Evolutionary conservation across 2,113 vertebrate species (phyloP).

Genomic region (Ailurus styani): DNA sequence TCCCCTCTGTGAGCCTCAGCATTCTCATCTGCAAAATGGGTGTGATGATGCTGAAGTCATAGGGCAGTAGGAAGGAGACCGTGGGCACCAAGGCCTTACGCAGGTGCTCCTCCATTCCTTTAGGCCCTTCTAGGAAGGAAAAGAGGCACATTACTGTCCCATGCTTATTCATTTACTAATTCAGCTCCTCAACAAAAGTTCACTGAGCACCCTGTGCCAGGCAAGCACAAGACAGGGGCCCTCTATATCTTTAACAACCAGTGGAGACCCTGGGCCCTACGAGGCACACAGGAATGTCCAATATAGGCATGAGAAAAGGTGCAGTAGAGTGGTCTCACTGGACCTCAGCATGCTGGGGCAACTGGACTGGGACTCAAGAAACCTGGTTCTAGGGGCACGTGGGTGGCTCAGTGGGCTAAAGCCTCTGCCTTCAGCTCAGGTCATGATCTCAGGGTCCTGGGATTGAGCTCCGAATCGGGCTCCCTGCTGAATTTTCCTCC

Average conservation of each 20-base stretch:
- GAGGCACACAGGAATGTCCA: too few species aligned
- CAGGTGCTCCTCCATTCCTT: background rate
- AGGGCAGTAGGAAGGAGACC: background rate
- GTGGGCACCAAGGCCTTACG: background rate
- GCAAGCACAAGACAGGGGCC: background rate
- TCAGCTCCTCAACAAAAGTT: background rate
- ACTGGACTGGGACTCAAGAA: too few species aligned
- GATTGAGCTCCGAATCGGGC: too few species aligned
- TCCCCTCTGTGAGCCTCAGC: background rate
- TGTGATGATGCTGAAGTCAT: fast-evolving
- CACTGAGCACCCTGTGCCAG: fast-evolving
- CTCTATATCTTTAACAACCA: background rate
- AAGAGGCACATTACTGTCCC: background rate
- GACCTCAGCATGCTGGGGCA: background rate
- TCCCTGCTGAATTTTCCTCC: too few species aligned
- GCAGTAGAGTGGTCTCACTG: fast-evolving
- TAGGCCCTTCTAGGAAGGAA: background rate
- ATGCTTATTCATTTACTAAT: background rate
- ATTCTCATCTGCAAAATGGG: background rate
- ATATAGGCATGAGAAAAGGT: background rate
- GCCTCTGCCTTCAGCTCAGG: too few species aligned
- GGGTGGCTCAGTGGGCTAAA: too few species aligned
- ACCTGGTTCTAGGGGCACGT: too few species aligned
- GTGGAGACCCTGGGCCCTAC: background rate
- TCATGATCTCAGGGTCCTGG: too few species aligned